These are phyloP conservation scores for Falco columbarius DNA, from an alignment of 2,797 vertebrate genomes.

Conservation along the genomic window DNA sequence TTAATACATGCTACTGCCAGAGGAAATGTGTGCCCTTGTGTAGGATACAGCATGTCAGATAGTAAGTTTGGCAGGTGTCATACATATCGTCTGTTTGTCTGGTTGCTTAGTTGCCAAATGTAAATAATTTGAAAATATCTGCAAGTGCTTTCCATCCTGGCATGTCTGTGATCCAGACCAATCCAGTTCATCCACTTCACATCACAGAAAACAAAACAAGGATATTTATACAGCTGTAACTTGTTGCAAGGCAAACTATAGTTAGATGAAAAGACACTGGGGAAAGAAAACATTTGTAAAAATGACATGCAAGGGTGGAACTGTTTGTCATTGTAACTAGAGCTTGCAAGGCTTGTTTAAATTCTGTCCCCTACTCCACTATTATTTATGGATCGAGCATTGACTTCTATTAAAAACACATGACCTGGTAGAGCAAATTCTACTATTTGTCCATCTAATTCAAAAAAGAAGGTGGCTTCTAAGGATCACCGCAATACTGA, in stretches of 20 bases:
- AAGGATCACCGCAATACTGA: neutral
- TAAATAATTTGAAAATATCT: conserved; percentile 44
- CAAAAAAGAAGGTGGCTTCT: neutral
- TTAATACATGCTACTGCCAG: neutral
- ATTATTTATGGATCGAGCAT: conserved; percentile 57
- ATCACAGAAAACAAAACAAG: conserved; percentile 69
- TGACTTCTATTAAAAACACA: conserved; percentile 57
- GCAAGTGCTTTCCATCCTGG: conserved; percentile 42
- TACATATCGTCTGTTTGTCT: conserved; percentile 2
- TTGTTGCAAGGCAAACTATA: conserved; percentile 66
- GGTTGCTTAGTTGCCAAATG: conserved; percentile 54
- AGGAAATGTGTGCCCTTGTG: neutral
- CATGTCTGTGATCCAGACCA: conserved; percentile 27
- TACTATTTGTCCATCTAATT: conserved; percentile 35
- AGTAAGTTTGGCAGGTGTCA: conserved; percentile 43
- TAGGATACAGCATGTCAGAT: neutral
- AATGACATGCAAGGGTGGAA: conserved; percentile 67
- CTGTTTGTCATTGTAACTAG: conserved; percentile 61
- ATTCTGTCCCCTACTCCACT: conserved; percentile 38
- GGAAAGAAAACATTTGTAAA: conserved; percentile 67
- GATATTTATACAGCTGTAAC: conserved; percentile 78
- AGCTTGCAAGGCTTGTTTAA: conserved; percentile 65
- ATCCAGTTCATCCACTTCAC: conserved; percentile 70
- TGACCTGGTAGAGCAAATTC: conserved; percentile 7
- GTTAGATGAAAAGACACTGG: conserved; percentile 71